A percentile compares a stretch with the other conserved stretches of the same genome.
phyloP scores from a whole-genome alignment of 2,888 invertebrate species.

The Cataglyphis altisquamis region DNA sequence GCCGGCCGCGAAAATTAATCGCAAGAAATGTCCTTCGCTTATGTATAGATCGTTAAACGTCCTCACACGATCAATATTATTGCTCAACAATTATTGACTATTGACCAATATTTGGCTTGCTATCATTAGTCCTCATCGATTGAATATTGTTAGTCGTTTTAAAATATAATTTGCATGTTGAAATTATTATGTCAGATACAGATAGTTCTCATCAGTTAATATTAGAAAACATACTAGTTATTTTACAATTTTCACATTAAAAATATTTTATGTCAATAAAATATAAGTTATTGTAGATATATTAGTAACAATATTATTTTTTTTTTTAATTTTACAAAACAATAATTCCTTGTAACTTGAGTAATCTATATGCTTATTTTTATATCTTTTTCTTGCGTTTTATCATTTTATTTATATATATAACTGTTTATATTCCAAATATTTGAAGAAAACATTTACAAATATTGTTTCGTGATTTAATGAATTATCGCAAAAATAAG shows the following conservation, averaged over 20 bases:
- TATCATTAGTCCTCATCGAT: not conserved
- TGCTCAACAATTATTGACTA: not conserved
- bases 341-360: not conserved
- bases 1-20: not conserved
- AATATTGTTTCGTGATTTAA: not conserved
- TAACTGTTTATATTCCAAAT: not conserved
- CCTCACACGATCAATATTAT: slow-evolving; percentile 22
- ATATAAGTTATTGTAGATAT: not conserved
- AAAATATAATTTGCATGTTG: slow-evolving; percentile 4
- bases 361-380: not conserved
- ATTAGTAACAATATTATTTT: not conserved
- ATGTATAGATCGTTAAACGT: not conserved
- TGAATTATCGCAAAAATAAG: not conserved
- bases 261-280: not conserved
- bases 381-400: not conserved
- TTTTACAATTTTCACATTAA: not conserved
- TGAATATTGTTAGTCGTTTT: not conserved
- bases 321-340: not conserved
- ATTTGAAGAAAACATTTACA: not conserved
- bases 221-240: not conserved
- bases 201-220: not conserved
- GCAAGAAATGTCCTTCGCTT: not conserved
- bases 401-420: not conserved
- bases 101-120: not conserved
- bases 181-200: not conserved